A percentile compares a stretch with the other conserved stretches of the same genome.
Evolutionary conservation across 2,888 invertebrate genomes (phyloP).

Genomic region (Ichneumoninae sp.): DNA sequence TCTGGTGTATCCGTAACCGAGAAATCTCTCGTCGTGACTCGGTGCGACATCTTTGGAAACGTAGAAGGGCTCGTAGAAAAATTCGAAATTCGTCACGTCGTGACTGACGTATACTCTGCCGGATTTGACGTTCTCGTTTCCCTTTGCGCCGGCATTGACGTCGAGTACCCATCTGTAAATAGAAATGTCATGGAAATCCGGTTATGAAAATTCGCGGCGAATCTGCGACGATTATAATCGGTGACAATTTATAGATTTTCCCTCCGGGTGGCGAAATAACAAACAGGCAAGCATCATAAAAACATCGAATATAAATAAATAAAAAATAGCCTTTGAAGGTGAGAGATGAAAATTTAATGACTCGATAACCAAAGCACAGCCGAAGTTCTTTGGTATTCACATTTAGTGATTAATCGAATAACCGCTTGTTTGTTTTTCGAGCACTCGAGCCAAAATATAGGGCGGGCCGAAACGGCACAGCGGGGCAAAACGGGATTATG

Average conservation of each 20-base stretch:
- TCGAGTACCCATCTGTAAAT: constrained; percentile 81
- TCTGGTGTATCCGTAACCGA: constrained; percentile 96
- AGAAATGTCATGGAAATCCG: neutral
- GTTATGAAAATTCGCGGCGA: neutral
- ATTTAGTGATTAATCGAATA: neutral
- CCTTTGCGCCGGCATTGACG: constrained; percentile 82
- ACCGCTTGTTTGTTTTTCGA: neutral
- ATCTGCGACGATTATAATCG: too few species aligned
- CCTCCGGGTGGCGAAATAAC: neutral
- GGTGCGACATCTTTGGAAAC: constrained; percentile 93
- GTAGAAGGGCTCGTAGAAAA: constrained; percentile 97
- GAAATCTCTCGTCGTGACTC: constrained; percentile 94
- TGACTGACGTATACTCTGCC: constrained; percentile 91
- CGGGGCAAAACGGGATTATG: too few species aligned
- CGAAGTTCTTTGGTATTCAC: neutral
- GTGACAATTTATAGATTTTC: neutral
- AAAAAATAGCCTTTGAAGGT: neutral
- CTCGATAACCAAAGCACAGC: neutral
- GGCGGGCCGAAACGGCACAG: too few species aligned
- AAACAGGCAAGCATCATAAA: neutral
- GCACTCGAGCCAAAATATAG: neutral
- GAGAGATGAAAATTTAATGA: neutral
- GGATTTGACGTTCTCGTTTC: constrained; percentile 87
- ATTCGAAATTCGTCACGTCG: constrained; percentile 91
- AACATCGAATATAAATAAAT: neutral